A percentile compares a stretch with the other conserved stretches of the same genome.
Conservation (phyloP, 2,888 invertebrate genomes). For the Athetis lepigone region DNA sequence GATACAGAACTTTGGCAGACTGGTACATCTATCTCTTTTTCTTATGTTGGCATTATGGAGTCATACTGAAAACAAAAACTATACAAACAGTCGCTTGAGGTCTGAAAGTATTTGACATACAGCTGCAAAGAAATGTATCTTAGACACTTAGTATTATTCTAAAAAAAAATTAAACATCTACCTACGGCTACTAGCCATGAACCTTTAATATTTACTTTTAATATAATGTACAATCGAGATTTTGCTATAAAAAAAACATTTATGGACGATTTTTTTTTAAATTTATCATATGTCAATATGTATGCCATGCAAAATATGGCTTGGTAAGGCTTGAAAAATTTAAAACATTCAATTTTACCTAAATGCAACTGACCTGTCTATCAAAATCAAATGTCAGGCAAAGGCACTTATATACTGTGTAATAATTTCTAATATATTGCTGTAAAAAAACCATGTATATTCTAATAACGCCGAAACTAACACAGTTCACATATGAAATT, state of each 20-base stretch:
- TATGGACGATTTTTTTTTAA: constrained; percentile 31
- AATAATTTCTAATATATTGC: constrained; percentile 31
- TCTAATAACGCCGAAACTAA: constrained; percentile 36
- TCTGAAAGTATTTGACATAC: constrained; percentile 20
- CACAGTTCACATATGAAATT: constrained; percentile 28
- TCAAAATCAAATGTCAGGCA: constrained; percentile 48
- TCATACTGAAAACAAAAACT: neutral
- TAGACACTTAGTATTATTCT: neutral
- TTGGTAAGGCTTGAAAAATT: neutral
- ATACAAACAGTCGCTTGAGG: constrained; percentile 22
- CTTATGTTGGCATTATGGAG: neutral
- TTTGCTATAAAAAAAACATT: constrained; percentile 21
- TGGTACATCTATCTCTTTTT: neutral
- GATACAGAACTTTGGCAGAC: neutral
- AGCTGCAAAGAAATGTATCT: constrained; percentile 2
- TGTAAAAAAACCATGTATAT: constrained; percentile 28
- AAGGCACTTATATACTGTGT: constrained; percentile 65
- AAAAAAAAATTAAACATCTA: neutral
- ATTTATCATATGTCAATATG: constrained; percentile 38
- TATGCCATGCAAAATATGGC: constrained; percentile 19
- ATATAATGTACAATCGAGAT: constrained; percentile 1
- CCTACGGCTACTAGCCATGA: neutral
- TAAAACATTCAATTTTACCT: neutral
- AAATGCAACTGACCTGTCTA: constrained; percentile 5
- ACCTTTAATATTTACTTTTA: constrained; percentile 5